Percentiles rank a stretch among this genome's conserved stretches.
Conservation (phyloP, 2,113 vertebrate genomes). For the Oryzias woworae region DNA sequence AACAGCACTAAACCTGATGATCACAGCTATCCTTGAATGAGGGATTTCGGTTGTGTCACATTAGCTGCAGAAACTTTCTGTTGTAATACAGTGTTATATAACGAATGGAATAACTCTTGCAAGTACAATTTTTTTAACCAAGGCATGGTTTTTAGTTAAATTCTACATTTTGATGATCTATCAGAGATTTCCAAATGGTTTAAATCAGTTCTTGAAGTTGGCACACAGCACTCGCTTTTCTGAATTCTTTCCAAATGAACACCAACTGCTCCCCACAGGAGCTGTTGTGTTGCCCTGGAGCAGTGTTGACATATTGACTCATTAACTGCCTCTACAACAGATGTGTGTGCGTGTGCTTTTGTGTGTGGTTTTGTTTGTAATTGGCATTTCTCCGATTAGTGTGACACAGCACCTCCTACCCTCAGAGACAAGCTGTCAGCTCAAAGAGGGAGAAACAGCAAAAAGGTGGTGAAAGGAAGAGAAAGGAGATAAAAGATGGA, state of each 20-base stretch:
- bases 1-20: too few relatives aligned
- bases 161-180: too few relatives aligned
- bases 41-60: too few relatives aligned
- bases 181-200: too few relatives aligned
- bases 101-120: too few relatives aligned
- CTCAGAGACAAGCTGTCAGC: conserved; percentile 52
- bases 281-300: conserved; percentile 38
- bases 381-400: conserved; percentile 45
- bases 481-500: background rate
- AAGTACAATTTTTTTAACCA: too few relatives aligned
- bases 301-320: conserved; percentile 35
- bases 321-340: conserved; percentile 54
- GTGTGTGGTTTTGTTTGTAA: conserved; percentile 16
- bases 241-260: conserved; percentile 24
- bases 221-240: background rate
- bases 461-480: conserved; percentile 3
- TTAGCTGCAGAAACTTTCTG: too few relatives aligned
- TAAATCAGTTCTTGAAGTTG: too few relatives aligned
- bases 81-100: too few relatives aligned
- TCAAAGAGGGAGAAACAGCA: conserved; percentile 11
- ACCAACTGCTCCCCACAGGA: conserved; percentile 28
- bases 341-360: conserved; percentile 25
- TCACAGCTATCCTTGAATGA: too few relatives aligned
- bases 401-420: conserved; percentile 46
- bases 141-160: too few relatives aligned